phyloP scores from a whole-genome alignment of 2,113 vertebrate species.

The Myiagra hebetior region DNA sequence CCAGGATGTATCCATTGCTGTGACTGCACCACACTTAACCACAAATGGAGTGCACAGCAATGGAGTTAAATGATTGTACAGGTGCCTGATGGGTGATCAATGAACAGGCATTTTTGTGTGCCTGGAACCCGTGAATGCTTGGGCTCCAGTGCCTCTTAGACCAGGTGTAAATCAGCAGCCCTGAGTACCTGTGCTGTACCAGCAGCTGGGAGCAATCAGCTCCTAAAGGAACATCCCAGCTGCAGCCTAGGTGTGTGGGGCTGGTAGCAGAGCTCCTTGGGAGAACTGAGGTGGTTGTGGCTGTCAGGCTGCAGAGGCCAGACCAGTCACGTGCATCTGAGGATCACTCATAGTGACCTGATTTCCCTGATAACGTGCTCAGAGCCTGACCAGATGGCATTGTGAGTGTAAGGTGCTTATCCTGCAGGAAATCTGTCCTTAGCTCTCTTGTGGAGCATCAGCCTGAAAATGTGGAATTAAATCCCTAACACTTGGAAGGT shows the following conservation, averaged over 20 bases:
- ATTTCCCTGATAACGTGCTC: slow-evolving; percentile 2
- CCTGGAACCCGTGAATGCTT: neutral
- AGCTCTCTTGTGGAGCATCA: neutral
- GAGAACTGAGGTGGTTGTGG: neutral
- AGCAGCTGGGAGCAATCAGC: neutral
- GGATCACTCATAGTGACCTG: neutral
- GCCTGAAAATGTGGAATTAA: neutral
- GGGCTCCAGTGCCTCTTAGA: neutral
- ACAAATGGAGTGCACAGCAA: neutral
- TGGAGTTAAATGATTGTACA: neutral
- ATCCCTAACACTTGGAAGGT: neutral
- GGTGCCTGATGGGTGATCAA: neutral
- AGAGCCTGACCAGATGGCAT: slow-evolving; percentile 9
- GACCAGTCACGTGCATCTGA: neutral
- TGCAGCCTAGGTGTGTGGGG: neutral
- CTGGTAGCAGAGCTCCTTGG: neutral
- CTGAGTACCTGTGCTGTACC: neutral
- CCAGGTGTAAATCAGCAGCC: neutral
- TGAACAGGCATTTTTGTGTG: neutral
- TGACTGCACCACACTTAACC: neutral
- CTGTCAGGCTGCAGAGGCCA: neutral
- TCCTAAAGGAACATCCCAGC: neutral
- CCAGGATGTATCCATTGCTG: neutral
- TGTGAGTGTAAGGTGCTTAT: slow-evolving; percentile 35
- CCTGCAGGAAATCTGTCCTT: slow-evolving; percentile 17